Base-by-base conservation (phyloP, 1,140 invertebrate genomes). In the Ostrea denselamellosa region DNA sequence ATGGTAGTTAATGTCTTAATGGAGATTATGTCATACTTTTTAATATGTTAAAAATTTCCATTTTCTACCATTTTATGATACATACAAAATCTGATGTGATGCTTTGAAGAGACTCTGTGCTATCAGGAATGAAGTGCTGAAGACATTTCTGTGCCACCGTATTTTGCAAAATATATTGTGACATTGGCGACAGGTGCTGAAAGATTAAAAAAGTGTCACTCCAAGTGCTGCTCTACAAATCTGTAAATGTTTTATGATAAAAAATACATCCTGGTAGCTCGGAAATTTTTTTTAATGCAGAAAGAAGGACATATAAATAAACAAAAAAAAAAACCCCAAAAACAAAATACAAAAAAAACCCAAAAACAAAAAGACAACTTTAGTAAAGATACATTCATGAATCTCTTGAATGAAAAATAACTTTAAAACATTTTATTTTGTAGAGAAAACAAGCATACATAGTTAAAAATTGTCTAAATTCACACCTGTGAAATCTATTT, bases 41-140 rank as follows among this genome's bases (percentile, higher is more conserved):
- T 44, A 44, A 44, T 44, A 44, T 44, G 34, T 44, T 44, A 2
- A 5, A 44, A 44, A 2, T 44, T 44, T 44, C 5, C 34, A 44
- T 44, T 44, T 5, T 44, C 34, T 44, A 44, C 56, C 56, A 17
- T 19, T 58, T 17, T 0, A n/a, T 62, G 62, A 86, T 54, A 89
- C 90, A 81, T 87, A 92, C 92, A 90, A 92, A 92, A 83, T 94
- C 92, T 92, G 92, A 94, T 86, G 92, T 93, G 85, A 94, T 92
- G 90, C 93, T 93, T 51, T 93, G 93, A 85, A 94, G 86, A 12
- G 93, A 94, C 19, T 92, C 93, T 14, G 90, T 90, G 82, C 92
- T 93, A 65, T 90, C 91, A 85, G 90, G 51, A 85, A 94, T 86
- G 83, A 90, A 83, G 83, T 89, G 83, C 62, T 86, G 77, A 56